phyloP scores from a whole-genome alignment of 2,888 invertebrate species.

The Nemotelus pantherinus region DNA sequence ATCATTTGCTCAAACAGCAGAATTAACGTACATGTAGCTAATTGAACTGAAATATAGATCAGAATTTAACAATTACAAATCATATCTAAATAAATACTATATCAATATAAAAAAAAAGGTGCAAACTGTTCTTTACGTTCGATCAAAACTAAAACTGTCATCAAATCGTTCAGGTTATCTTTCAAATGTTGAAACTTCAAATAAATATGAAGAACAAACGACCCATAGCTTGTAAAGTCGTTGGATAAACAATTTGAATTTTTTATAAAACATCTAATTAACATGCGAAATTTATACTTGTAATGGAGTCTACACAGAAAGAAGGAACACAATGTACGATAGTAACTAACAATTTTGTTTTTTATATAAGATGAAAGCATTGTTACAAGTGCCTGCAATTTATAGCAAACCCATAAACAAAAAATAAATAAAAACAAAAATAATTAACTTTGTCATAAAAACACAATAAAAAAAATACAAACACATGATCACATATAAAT shows the following conservation, averaged over 20 bases:
- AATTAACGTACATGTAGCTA: background rate
- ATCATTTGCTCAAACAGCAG: background rate
- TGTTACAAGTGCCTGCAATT: conserved; percentile 42
- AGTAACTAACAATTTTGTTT: conserved; percentile 12
- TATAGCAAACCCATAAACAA: background rate
- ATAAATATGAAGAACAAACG: background rate
- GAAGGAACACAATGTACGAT: background rate
- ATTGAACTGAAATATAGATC: too few relatives aligned
- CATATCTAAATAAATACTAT: too few relatives aligned
- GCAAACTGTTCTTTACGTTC: too few relatives aligned
- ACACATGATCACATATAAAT: background rate
- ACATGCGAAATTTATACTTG: background rate
- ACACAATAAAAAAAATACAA: conserved; percentile 17
- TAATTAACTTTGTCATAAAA: conserved; percentile 28
- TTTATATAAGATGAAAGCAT: conserved; percentile 25
- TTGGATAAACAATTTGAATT: background rate
- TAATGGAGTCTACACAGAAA: background rate
- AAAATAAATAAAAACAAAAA: background rate
- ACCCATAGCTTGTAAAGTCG: background rate
- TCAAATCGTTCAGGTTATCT: background rate
- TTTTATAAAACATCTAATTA: too few relatives aligned
- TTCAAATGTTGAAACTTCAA: background rate
- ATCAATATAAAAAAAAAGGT: too few relatives aligned
- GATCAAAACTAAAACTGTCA: too few relatives aligned
- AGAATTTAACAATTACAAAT: too few relatives aligned